Percentiles rank a stretch among this genome's conserved stretches.
Conservation (phyloP, 2,797 vertebrate species). For the Hippoglossus hippoglossus region DNA sequence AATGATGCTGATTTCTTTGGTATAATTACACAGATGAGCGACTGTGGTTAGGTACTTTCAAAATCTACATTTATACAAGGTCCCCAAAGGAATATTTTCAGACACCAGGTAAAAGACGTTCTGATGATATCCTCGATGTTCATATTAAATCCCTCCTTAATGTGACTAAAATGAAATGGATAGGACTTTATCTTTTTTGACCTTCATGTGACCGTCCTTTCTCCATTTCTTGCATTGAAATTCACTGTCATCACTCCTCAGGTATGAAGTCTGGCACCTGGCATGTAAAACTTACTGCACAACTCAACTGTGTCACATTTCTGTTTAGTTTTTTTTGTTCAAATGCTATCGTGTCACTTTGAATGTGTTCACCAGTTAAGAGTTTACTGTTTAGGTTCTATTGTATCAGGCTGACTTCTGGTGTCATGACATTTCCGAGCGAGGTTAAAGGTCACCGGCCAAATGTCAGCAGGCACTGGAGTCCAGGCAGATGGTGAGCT, state of each 20-base stretch:
- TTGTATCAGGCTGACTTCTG: conserved; percentile 57
- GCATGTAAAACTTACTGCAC: conserved; percentile 37
- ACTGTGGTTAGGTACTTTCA: not conserved
- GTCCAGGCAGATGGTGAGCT: conserved; percentile 79
- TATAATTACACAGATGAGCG: conserved; percentile 34
- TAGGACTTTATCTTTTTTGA: conserved; percentile 46
- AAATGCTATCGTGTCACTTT: not conserved
- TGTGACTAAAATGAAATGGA: conserved; percentile 62
- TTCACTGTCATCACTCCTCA: conserved; percentile 50
- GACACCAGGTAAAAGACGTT: conserved; percentile 4
- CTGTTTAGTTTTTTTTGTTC: too few relatives aligned
- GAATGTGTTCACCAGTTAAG: conserved; percentile 7
- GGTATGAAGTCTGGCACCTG: conserved; percentile 42
- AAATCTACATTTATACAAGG: conserved; percentile 1
- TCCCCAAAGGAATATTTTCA: not conserved
- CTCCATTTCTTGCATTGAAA: conserved; percentile 31
- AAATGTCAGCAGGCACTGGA: conserved; percentile 68
- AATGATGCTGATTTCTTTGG: conserved; percentile 9
- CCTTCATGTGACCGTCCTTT: conserved; percentile 40
- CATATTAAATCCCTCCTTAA: conserved; percentile 30
- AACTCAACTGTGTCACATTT: not conserved
- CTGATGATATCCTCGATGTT: not conserved
- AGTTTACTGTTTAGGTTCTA: conserved; percentile 12
- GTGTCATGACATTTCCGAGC: conserved; percentile 74
- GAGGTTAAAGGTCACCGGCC: conserved; percentile 79